phyloP scores from a whole-genome alignment of 2,888 invertebrate species.

The Spicauda simplicius region DNA sequence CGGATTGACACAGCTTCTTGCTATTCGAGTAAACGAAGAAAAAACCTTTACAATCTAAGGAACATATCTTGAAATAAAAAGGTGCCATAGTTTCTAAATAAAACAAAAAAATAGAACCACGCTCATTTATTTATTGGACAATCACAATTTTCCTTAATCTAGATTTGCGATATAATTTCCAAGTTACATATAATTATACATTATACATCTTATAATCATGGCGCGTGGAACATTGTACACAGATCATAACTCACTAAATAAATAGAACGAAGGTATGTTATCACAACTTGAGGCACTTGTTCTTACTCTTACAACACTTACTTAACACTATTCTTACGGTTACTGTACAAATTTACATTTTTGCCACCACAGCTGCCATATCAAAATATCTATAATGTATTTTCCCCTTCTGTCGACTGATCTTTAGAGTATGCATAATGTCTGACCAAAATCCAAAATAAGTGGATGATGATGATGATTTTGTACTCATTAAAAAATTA shows the following conservation, averaged over 20 bases:
- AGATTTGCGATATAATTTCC: not conserved
- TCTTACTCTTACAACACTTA: not conserved
- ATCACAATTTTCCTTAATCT: constrained; percentile 14
- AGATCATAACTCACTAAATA: constrained; percentile 28
- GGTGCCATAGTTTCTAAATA: not conserved
- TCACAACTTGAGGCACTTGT: constrained; percentile 60
- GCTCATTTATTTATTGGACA: constrained; percentile 12
- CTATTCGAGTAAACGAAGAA: no score
- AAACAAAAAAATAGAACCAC: not conserved
- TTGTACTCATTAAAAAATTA: no score
- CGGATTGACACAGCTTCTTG: no score
- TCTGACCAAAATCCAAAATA: no score
- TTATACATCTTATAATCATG: not conserved
- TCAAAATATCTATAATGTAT: not conserved
- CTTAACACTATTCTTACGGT: not conserved
- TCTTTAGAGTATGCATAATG: no score
- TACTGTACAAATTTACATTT: not conserved
- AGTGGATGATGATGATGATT: no score
- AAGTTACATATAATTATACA: no score
- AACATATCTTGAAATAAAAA: no score
- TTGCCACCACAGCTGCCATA: not conserved
- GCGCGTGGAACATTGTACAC: not conserved
- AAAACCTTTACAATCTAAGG: no score
- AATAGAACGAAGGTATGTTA: constrained; percentile 42
- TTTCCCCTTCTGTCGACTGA: no score